These are phyloP conservation scores for Drosophila trapezifrons DNA, from an alignment of 1,140 invertebrate genomes.

Conservation along the genomic window DNA sequence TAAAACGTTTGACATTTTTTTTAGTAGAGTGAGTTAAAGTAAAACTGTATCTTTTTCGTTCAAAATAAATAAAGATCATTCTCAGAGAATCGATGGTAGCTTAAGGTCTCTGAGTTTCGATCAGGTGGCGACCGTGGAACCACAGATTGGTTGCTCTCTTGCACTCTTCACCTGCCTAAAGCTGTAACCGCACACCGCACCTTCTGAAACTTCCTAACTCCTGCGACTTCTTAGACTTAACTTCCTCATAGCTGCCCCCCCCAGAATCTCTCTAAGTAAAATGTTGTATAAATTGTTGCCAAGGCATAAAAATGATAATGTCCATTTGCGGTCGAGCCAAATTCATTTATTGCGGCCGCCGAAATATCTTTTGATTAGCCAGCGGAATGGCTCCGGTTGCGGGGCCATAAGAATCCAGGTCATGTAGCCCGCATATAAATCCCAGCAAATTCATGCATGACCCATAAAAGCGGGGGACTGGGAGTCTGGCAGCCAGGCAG, in stretches of 20 bases:
- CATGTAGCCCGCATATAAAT: conserved; percentile 53
- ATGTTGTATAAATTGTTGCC: conserved; percentile 24
- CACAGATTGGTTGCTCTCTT: no score
- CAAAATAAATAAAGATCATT: no score
- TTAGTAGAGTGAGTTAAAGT: no score
- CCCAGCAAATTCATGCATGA: conserved; percentile 61
- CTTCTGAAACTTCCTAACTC: no score
- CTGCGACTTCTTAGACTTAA: not conserved
- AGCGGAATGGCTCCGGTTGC: conserved; percentile 33
- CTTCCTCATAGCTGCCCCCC: not conserved
- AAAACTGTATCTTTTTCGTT: no score
- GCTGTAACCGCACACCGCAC: no score
- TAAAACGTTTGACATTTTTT: no score
- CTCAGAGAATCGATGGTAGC: no score
- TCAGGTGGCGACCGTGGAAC: no score
- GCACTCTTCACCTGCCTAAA: no score
- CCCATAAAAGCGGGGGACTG: conserved; percentile 40
- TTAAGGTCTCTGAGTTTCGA: no score
- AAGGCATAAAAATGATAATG: conserved; percentile 27
- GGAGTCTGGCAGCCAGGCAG: no score
- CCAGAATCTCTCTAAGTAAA: conserved; percentile 7
- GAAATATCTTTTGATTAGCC: conserved; percentile 53
- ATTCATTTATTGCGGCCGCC: conserved; percentile 28
- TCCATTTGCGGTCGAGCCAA: conserved; percentile 31
- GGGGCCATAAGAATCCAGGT: conserved; percentile 47